Percentiles rank a stretch among this genome's conserved stretches.
phyloP scores from a whole-genome alignment of 2,888 invertebrate genomes.

The Hecatera dysodea region DNA sequence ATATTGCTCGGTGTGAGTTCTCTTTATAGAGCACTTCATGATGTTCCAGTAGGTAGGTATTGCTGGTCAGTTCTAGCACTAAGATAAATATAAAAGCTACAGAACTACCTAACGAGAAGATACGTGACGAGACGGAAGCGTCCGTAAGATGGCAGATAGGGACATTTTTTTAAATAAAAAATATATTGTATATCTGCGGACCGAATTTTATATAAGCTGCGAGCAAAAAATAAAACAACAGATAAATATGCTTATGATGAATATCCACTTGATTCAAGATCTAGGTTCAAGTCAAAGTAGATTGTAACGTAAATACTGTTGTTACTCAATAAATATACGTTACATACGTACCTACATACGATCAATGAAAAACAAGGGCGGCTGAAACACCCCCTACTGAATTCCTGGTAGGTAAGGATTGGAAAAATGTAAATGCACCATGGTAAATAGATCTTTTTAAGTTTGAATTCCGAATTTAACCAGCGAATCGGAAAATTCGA shows the following conservation, averaged over 20 bases:
- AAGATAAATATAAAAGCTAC: background rate
- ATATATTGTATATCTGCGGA: conserved; percentile 7
- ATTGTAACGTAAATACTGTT: background rate
- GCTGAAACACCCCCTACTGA: too few relatives aligned
- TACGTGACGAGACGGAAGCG: conserved; percentile 43
- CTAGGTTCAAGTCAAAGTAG: background rate
- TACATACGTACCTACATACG: too few relatives aligned
- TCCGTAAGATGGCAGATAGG: conserved; percentile 21
- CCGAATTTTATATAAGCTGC: conserved; percentile 18
- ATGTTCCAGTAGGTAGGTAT: background rate
- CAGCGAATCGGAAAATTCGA: background rate
- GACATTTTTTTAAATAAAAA: conserved; percentile 26
- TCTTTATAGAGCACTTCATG: background rate
- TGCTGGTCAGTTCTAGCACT: too few relatives aligned
- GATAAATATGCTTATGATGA: background rate
- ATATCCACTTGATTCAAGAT: background rate
- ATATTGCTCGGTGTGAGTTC: background rate
- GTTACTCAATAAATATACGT: background rate
- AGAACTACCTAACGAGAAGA: conserved; percentile 20
- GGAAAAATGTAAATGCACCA: background rate
- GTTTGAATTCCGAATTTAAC: background rate
- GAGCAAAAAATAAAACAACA: conserved; percentile 3
- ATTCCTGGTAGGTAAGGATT: background rate
- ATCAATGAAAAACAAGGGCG: background rate
- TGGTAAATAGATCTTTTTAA: background rate